Evolutionary conservation across 2,888 invertebrate species (phyloP).

Genomic region (Machimus atricapillus): DNA sequence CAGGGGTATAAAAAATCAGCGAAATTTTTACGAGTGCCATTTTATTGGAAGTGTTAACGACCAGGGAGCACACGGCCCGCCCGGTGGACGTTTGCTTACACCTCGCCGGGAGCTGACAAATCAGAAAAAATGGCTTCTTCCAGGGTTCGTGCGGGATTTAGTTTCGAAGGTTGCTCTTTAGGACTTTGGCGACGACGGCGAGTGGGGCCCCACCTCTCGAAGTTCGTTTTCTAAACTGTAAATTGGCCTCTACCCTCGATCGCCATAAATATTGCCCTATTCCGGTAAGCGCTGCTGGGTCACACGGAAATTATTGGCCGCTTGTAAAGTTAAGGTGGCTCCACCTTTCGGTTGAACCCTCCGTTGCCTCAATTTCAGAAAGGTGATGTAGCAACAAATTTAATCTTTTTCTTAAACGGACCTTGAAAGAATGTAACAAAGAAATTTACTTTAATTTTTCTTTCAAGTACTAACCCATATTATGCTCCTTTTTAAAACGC

Average conservation of each 20-base stretch:
- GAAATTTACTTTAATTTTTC: neutral
- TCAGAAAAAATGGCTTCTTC: conserved; percentile 4
- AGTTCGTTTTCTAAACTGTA: neutral
- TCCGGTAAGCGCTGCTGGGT: neutral
- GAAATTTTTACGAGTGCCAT: conserved; percentile 8
- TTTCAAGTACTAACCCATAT: neutral
- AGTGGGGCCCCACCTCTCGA: neutral
- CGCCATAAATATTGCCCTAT: conserved; percentile 5
- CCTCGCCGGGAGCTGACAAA: conserved; percentile 5
- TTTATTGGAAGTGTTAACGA: conserved; percentile 32
- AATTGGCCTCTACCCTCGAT: neutral
- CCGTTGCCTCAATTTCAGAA: neutral
- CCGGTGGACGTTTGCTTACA: neutral
- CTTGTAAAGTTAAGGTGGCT: neutral
- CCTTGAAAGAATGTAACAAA: neutral
- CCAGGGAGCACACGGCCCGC: neutral
- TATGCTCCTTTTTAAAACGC: neutral
- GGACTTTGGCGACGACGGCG: neutral
- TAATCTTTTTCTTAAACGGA: neutral
- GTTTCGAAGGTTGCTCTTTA: neutral
- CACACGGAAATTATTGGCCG: neutral
- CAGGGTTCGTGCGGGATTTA: neutral
- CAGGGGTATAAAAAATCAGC: conserved; percentile 24
- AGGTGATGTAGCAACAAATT: neutral
- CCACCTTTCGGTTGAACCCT: neutral